phyloP scores from a whole-genome alignment of 1,140 invertebrate species.

The Sogatella furcifera region DNA sequence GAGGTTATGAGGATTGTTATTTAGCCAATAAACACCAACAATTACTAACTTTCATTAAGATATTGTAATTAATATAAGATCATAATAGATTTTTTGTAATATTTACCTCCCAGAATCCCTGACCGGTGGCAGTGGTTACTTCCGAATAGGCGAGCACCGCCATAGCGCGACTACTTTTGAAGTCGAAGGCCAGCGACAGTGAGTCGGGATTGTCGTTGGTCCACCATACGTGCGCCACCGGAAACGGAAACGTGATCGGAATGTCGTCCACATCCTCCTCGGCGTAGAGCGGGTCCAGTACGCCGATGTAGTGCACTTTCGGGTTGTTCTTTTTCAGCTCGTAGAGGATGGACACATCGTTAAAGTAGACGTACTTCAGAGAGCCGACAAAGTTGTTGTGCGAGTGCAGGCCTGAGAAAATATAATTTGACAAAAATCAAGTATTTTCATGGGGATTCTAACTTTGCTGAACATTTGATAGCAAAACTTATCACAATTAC shows the following conservation, averaged over 20 bases:
- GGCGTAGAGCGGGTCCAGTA: constrained; percentile 68
- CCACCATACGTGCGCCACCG: constrained; percentile 79
- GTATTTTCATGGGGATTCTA: too few species aligned
- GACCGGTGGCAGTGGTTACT: constrained; percentile 52
- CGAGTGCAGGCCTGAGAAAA: constrained; percentile 35
- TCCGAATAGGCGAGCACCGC: constrained; percentile 77
- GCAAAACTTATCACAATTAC: too few species aligned
- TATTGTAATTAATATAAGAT: too few species aligned
- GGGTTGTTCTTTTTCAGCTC: constrained; percentile 69
- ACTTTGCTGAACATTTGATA: too few species aligned
- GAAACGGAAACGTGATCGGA: constrained; percentile 84
- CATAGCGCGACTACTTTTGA: constrained; percentile 71
- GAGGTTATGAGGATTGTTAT: too few species aligned
- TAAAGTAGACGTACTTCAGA: constrained; percentile 85
- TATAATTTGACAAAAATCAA: too few species aligned
- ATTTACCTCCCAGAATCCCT: constrained; percentile 81
- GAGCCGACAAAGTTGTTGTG: constrained; percentile 61
- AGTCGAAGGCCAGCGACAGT: constrained; percentile 74
- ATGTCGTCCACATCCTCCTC: constrained; percentile 77
- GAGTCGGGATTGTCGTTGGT: constrained; percentile 55
- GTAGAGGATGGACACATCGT: constrained; percentile 82
- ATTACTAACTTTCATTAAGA: too few species aligned
- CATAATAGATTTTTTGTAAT: too few species aligned
- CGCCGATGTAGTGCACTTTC: constrained; percentile 72
- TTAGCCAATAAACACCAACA: too few species aligned